A percentile compares a stretch with the other conserved stretches of the same genome.
Evolutionary conservation across 2,888 invertebrate species (phyloP).

Genomic region (Papilio gigon): DNA sequence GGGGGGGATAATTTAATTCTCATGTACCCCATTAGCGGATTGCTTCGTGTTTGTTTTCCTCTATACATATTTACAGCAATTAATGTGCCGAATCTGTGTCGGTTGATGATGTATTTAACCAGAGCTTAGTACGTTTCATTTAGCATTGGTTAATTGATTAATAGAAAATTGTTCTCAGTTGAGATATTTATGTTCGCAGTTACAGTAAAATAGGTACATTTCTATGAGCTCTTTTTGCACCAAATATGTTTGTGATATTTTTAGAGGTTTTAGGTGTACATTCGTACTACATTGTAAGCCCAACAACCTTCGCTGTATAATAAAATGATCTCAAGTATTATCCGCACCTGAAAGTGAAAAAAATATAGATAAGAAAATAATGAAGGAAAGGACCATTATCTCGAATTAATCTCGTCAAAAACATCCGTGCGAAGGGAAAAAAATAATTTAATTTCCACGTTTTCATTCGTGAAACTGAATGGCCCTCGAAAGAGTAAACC

Average conservation of each 20-base stretch:
- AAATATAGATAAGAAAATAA: conserved; percentile 49
- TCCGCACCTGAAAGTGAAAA: conserved; percentile 38
- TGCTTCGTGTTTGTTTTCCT: conserved; percentile 33
- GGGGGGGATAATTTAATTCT: conserved; percentile 59
- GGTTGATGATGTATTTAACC: conserved; percentile 12
- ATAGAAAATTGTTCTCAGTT: background rate
- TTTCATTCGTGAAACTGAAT: conserved; percentile 66
- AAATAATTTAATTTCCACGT: conserved; percentile 78
- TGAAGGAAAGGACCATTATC: conserved; percentile 57
- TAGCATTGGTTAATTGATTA: background rate
- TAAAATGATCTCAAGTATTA: conserved; percentile 33
- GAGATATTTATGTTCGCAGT: too few relatives aligned
- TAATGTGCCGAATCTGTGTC: conserved; percentile 8
- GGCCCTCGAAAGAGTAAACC: conserved; percentile 71
- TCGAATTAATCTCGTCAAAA: conserved; percentile 66
- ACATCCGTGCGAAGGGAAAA: conserved; percentile 56
- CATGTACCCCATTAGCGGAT: conserved; percentile 48
- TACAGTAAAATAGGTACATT: too few relatives aligned
- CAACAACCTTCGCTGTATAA: background rate
- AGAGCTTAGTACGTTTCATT: conserved; percentile 3
- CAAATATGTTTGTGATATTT: background rate
- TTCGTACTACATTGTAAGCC: background rate
- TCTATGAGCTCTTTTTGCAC: too few relatives aligned
- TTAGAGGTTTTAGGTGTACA: too few relatives aligned
- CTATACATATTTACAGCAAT: conserved; percentile 29